Percentiles rank a stretch among this genome's conserved stretches.
Evolutionary conservation across 2,888 invertebrate genomes (phyloP).

Genomic region (Syrphus vitripennis): DNA sequence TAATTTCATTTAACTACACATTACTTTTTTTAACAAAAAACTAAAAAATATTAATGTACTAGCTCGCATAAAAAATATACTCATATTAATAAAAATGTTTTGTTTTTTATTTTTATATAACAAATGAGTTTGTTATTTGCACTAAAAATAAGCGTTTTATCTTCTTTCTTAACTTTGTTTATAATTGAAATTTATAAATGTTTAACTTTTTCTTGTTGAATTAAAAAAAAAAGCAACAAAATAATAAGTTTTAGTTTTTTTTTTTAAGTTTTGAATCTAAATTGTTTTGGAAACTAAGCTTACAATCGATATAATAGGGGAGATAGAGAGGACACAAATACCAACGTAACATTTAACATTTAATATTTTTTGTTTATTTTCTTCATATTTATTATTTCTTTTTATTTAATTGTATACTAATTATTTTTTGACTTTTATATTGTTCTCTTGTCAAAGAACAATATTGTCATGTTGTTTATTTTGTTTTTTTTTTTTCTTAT

Average conservation of each 20-base stretch:
- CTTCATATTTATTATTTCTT: conserved; percentile 66
- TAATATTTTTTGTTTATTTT: conserved; percentile 67
- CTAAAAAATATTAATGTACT: conserved; percentile 60
- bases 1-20: conserved; percentile 59
- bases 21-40: conserved; percentile 69
- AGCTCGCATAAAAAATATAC: conserved; percentile 55
- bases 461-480: conserved; percentile 3
- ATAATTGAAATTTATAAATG: conserved; percentile 49
- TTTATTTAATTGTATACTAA: conserved; percentile 72
- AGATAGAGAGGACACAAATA: conserved; percentile 71
- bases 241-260: conserved; percentile 57
- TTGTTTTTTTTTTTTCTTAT: conserved; percentile 47
- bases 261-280: conserved; percentile 44
- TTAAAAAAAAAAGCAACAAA: conserved; percentile 74
- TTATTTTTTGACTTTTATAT: conserved; percentile 52
- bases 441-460: conserved; percentile 63
- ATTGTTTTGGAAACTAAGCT: conserved; percentile 46
- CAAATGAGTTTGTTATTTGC: conserved; percentile 33
- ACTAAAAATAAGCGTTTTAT: conserved; percentile 57
- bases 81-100: conserved; percentile 14
- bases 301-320: conserved; percentile 46
- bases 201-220: conserved; percentile 48
- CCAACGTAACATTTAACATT: conserved; percentile 73
- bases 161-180: conserved; percentile 23
- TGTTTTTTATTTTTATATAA: conserved; percentile 37